Evolutionary conservation across 2,113 vertebrate genomes (phyloP).

Genomic region (Myiopsitta monachus): DNA sequence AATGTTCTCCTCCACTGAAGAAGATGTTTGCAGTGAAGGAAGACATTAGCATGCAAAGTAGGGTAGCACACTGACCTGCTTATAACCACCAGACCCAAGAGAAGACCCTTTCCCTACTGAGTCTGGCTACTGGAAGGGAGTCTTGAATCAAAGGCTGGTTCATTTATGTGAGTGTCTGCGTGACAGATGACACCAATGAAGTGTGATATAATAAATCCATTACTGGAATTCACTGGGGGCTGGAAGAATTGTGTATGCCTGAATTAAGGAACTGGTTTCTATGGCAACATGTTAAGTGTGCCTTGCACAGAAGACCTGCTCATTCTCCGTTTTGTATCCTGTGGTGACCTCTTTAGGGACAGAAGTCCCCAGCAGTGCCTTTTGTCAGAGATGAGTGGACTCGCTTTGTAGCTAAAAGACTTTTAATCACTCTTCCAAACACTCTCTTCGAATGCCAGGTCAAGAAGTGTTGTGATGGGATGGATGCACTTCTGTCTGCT

Average conservation of each 20-base stretch:
- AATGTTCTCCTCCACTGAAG: not conserved
- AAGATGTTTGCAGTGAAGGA: not conserved
- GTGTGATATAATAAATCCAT: slow-evolving; percentile 70
- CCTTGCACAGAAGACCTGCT: slow-evolving; percentile 51
- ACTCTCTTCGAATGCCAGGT: not conserved
- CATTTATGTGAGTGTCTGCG: slow-evolving; percentile 44
- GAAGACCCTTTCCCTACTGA: not conserved
- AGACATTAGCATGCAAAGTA: not conserved
- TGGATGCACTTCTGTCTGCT: not conserved
- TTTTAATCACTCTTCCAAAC: not conserved
- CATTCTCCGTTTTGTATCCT: slow-evolving; percentile 15
- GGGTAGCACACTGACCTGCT: not conserved
- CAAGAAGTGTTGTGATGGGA: not conserved
- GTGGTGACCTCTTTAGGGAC: slow-evolving; percentile 57
- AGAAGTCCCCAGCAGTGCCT: slow-evolving; percentile 36
- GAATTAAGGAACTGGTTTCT: slow-evolving; percentile 66
- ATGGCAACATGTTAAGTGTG: slow-evolving; percentile 61
- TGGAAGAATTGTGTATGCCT: slow-evolving; percentile 57
- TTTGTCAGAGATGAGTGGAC: slow-evolving; percentile 38
- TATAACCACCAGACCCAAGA: not conserved
- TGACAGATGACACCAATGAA: slow-evolving; percentile 70
- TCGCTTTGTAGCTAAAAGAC: not conserved
- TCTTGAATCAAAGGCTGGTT: slow-evolving; percentile 36
- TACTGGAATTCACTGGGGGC: slow-evolving; percentile 68
- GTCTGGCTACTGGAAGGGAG: not conserved